A percentile compares a stretch with the other conserved stretches of the same genome.
phyloP scores from a whole-genome alignment of 1,140 invertebrate genomes.

The Formica selysi region DNA sequence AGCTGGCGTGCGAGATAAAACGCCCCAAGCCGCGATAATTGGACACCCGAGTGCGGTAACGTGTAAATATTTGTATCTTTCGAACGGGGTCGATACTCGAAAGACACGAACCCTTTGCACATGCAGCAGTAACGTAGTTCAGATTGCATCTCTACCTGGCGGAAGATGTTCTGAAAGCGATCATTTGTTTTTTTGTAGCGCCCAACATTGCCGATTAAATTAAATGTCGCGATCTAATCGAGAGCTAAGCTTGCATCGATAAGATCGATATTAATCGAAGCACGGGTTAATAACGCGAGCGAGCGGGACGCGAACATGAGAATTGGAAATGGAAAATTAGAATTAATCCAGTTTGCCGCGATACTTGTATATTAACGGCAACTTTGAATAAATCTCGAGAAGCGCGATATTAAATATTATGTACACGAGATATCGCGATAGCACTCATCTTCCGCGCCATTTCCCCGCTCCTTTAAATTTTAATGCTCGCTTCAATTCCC shows the following conservation, averaged over 20 bases:
- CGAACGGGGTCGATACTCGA: conserved; percentile 56
- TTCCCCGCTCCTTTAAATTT: conserved; percentile 14
- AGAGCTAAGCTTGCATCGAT: conserved; percentile 2
- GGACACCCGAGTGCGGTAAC: conserved; percentile 64
- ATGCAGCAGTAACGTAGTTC: neutral
- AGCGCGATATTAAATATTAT: conserved; percentile 9
- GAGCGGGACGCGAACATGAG: neutral
- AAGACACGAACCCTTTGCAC: neutral
- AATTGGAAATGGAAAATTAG: conserved; percentile 22
- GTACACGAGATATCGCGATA: neutral
- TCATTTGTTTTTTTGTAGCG: neutral
- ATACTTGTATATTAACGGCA: neutral
- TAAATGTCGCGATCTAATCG: conserved; percentile 9
- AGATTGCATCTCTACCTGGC: neutral
- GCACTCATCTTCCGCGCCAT: neutral
- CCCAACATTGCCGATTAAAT: conserved; percentile 14
- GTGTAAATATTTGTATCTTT: conserved; percentile 72
- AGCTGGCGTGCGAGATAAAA: conserved; percentile 75
- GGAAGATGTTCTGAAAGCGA: neutral
- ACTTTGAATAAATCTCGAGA: neutral
- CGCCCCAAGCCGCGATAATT: conserved; percentile 75
- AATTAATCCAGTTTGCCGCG: conserved; percentile 13
- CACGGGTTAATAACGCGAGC: conserved; percentile 21
- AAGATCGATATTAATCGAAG: neutral
- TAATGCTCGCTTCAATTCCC: conserved; percentile 32